Evolutionary conservation across 2,113 vertebrate genomes (phyloP), one percentile per base, ranked within the genome.

Genomic region (Gavia stellata): DNA sequence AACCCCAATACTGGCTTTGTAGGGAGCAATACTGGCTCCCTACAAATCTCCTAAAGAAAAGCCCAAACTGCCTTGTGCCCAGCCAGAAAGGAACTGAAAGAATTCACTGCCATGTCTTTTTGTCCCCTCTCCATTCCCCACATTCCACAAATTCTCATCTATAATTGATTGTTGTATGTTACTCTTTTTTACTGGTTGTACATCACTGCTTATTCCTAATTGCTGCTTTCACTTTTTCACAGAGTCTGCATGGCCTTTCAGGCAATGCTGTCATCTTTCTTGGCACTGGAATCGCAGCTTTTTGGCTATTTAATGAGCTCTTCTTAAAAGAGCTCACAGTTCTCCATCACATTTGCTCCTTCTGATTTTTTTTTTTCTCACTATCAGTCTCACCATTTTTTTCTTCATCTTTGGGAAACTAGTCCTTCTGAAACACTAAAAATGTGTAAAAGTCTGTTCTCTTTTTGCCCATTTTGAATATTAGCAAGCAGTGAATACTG

Each of bases 301-400:
- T 95, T 92, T 62, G 75, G 53, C 68, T 88, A 59, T 73, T 90
- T 88, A 92, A 83, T 73, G 75, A 92, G 53, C 58, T 93, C 49
- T 42, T 77, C 81, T 88, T 80, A 29, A 94, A 70, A 66, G 79
- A 90, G n/a, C 53, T 85, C 40, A 36, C 36, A 67, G 66, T 90
- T 97, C 79, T 92, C 40, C 49, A 36, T 63, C 70, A 63, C 50
- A 56, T 88, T 86, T 88, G 5, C 47, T 77, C 36, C 40, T 80
- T 78, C 53, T 71, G 38, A 7, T 14, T 34, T 63, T 49, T 62
- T 70, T 58, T 78, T 50, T 73, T 26, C 81, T 78, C 44, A 56
- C 50, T 77, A 20, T 58, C 67, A 55, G n/a, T 79, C 34, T 81
- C 50, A 34, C 21, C 0, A 0, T 24, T 70, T 91, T 89, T 85